Evolutionary conservation across 1,140 invertebrate genomes (phyloP), one percentile per base, ranked within the genome.

Genomic region (Tetramorium simillimum): DNA sequence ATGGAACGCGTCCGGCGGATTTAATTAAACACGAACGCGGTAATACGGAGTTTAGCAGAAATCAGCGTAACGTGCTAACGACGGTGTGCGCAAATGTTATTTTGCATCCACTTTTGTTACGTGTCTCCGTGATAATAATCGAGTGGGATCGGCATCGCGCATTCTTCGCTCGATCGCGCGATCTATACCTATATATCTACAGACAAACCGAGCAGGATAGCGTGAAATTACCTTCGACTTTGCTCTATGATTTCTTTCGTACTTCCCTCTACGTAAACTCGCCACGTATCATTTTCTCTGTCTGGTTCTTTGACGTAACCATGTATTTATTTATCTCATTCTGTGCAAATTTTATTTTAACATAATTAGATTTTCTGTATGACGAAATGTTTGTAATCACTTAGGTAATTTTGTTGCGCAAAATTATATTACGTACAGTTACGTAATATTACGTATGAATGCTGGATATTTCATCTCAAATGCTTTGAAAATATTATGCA

Each of bases 121-220:
- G 78, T 81, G 37, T 70, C 37, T 16, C 16, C 33, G 33, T 21
- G 33, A 16, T 70, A 70, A 58, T 70, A 81, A 56, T 43, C 58
- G 21, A 43, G 46, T 65, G 49, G 49, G 33, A 56, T 81, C 51
- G 49, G 37, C 33, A 1, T 33, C 16, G 65, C 46, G n/a, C n/a
- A 80, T 81, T 81, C 77, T 51, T 80, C 21, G 77, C 33, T 69
- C 12, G 78, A 81, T 81, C 78, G 62, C 33, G 21, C 63, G 77
- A 80, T 80, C 63, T 37, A 56, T 80, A 80, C n/a, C 63, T 51
- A 40, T 67, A 40, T 67, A 67, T 43, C 49, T 63, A 43, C 16
- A 18, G 49, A 56, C 33, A 24, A 37, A 46, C 46, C 49, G 65
- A 51, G 33, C n/a, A 51, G 62, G 46, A 67, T 70, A 81, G 37